Percentiles rank a stretch among this genome's conserved stretches.
phyloP scores from a whole-genome alignment of 2,888 invertebrate genomes.

The Aphelenchoides bicaudatus region DNA sequence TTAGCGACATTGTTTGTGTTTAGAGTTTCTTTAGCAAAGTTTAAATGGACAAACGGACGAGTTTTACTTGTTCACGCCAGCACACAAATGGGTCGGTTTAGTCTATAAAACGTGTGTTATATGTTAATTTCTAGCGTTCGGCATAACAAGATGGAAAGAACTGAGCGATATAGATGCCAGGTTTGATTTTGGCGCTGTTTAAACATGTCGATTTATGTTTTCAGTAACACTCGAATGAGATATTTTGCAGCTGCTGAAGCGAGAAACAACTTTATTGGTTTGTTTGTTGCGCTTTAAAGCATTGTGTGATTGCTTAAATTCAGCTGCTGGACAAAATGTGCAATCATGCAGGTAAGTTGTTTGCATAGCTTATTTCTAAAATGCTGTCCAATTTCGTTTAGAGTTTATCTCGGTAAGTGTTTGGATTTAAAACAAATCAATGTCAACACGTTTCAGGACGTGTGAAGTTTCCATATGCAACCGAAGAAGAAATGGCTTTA shows the following conservation, averaged over 20 bases:
- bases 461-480: conserved; percentile 66
- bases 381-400: too few relatives aligned
- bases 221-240: conserved; percentile 62
- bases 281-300: conserved; percentile 1
- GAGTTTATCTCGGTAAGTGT: conserved; percentile 49
- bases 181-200: conserved; percentile 40
- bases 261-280: conserved; percentile 64
- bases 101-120: too few relatives aligned
- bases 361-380: too few relatives aligned
- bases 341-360: conserved; percentile 63
- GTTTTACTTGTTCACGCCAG: conserved; percentile 64
- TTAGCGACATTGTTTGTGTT: too few relatives aligned
- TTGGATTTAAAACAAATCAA: neutral
- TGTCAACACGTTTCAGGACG: conserved; percentile 27
- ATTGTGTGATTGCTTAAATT: too few relatives aligned
- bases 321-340: conserved; percentile 66
- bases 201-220: conserved; percentile 13
- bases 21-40: conserved; percentile 64
- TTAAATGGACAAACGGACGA: conserved; percentile 62
- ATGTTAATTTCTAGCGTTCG: conserved; percentile 63
- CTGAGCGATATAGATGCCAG: conserved; percentile 59
- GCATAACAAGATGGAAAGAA: conserved; percentile 64
- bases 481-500: conserved; percentile 63
- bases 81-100: conserved; percentile 63
- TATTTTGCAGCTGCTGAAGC: conserved; percentile 65